Evolutionary conservation across 2,888 invertebrate genomes (phyloP).

Genomic region (Spodoptera picta): DNA sequence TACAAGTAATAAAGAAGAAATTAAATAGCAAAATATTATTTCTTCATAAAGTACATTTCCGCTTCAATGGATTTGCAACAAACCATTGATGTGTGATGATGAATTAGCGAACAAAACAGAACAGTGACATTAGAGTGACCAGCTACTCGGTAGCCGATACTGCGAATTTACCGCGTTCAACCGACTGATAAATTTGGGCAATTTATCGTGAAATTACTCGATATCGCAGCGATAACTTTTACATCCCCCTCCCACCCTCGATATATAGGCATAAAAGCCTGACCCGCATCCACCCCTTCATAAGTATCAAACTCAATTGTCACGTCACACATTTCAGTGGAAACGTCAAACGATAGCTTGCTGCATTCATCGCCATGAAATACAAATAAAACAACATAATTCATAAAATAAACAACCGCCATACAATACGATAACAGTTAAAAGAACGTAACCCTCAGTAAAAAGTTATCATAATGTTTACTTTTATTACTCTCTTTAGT

Average conservation of each 20-base stretch:
- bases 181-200: constrained; percentile 74
- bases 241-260: constrained; percentile 42
- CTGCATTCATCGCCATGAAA: constrained; percentile 29
- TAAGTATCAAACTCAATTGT: constrained; percentile 35
- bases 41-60: constrained; percentile 1
- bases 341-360: constrained; percentile 21
- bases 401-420: constrained; percentile 51
- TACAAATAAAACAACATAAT: constrained; percentile 45
- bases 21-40: too few species aligned
- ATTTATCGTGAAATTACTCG: constrained; percentile 76
- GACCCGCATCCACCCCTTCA: constrained; percentile 29
- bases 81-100: constrained; percentile 63
- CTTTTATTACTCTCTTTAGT: constrained; percentile 66
- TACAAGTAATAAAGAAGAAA: too few species aligned
- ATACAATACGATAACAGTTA: constrained; percentile 56
- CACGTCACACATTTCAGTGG: constrained; percentile 33
- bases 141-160: constrained; percentile 45
- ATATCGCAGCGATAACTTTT: constrained; percentile 65
- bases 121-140: constrained; percentile 57
- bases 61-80: constrained; percentile 12
- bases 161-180: constrained; percentile 70
- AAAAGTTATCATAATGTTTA: constrained; percentile 68
- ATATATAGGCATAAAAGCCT: constrained; percentile 47
- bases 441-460: constrained; percentile 57
- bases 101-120: constrained; percentile 62